Base-by-base conservation (phyloP, 2,797 vertebrate species). In the Acomys russatus region DNA sequence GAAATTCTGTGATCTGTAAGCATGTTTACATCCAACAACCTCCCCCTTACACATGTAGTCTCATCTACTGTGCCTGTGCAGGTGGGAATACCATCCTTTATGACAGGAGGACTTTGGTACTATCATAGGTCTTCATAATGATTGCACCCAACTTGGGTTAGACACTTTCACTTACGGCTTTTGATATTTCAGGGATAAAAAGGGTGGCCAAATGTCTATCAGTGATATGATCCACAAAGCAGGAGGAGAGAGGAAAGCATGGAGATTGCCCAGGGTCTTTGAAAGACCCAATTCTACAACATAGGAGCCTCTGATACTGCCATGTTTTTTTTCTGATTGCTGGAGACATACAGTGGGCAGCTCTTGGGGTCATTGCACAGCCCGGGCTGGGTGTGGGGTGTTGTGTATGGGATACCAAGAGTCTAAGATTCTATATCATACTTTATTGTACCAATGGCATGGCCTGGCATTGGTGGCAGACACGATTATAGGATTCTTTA, bases 341-440 rank as follows among this genome's bases (percentile, higher is more conserved):
- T 83, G 38, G 4, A 9, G 25, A 61, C 2, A 33, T 7, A 9
- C 0, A 9, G 12, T 0, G 4, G 61, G 51, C 12, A 28, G 10
- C 1, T 74, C 5, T 4, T 4, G 28, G 51, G 73, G 54, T 33
- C 35, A 61, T n/a, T 76, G 30, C 7, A 20, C 0, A 92, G 56
- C 30, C 23, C 14, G 7, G 49, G 44, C 17, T 88, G 25, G 38
- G n/a, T 11, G 3, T 59, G 20, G 20, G n/a, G 0, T n/a, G 3
- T 22, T n/a, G 3, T 44, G 56, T 25, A 7, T 30, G 22, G 17
- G 54, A 6, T 61, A 51, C 6, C 7, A 0, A 10, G 12, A 38
- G 20, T 56, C n/a, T 23, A 22, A 49, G n/a, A 56, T 35, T 66
- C 54, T 9, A 23, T 56, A 6, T 49, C 11, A 25, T 12, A 49